Evolutionary conservation across 2,888 invertebrate genomes (phyloP).

Genomic region (Artemia sinica): DNA sequence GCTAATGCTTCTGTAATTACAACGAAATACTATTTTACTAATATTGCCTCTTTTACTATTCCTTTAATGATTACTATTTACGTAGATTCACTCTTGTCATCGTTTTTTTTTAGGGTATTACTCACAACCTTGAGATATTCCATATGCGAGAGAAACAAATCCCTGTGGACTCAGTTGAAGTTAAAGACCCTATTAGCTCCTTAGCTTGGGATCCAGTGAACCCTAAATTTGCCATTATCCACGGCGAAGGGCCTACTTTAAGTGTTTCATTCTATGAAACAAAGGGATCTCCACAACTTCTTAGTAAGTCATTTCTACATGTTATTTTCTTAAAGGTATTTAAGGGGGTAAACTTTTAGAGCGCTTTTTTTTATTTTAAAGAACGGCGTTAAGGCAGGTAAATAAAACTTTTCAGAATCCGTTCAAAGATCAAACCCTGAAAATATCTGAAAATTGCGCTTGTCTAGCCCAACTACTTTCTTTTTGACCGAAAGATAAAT

Average conservation of each 20-base stretch:
- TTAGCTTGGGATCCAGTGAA: slow-evolving; percentile 98
- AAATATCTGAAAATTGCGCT: slow-evolving; percentile 5
- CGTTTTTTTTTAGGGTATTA: slow-evolving; percentile 49
- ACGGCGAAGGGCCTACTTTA: slow-evolving; percentile 71
- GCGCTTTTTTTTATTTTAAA: slow-evolving; percentile 15
- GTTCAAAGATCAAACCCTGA: too few relatives aligned
- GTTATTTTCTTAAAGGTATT: slow-evolving; percentile 15
- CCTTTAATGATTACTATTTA: background rate
- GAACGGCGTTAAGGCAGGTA: background rate
- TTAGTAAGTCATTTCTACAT: slow-evolving; percentile 46
- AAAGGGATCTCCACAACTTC: slow-evolving; percentile 65
- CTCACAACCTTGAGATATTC: slow-evolving; percentile 96
- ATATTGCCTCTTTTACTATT: background rate
- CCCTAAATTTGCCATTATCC: slow-evolving; percentile 86
- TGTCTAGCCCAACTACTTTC: background rate
- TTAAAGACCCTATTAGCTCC: slow-evolving; percentile 76
- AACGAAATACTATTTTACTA: slow-evolving; percentile 15
- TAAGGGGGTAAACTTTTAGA: slow-evolving; percentile 1
- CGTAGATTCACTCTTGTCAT: background rate
- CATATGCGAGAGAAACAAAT: slow-evolving; percentile 94
- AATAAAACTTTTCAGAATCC: slow-evolving; percentile 4
- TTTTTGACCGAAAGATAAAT: background rate
- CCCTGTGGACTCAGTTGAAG: slow-evolving; percentile 91
- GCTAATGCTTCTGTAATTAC: background rate
- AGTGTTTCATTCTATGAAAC: slow-evolving; percentile 83